Percentiles rank a stretch among this genome's conserved stretches.
phyloP scores from a whole-genome alignment of 2,888 invertebrate species.

The Dicyrtoma fusca region DNA sequence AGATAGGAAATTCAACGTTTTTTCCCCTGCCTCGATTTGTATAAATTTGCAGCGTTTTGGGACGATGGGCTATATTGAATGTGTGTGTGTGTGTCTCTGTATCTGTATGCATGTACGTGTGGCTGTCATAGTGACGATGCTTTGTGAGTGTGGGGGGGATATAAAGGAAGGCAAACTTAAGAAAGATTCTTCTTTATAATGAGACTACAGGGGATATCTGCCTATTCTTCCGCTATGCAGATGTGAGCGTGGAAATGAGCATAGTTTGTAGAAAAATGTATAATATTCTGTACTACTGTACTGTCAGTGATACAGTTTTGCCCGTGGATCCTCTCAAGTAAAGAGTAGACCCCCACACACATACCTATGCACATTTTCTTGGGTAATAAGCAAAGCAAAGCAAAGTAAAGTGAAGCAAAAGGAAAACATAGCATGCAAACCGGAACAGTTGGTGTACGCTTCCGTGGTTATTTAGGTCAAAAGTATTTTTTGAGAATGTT shows the following conservation, averaged over 20 bases:
- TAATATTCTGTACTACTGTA: no score
- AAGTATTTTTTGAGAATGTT: slow-evolving; percentile 36
- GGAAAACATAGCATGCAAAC: slow-evolving; percentile 41
- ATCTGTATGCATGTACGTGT: not conserved
- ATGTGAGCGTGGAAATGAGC: not conserved
- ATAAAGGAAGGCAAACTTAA: no score
- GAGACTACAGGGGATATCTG: no score
- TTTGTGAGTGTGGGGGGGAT: not conserved
- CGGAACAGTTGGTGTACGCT: slow-evolving; percentile 52
- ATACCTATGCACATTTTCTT: slow-evolving; percentile 19
- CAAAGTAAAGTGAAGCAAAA: slow-evolving; percentile 18
- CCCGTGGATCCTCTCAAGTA: not conserved
- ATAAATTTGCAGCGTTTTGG: slow-evolving; percentile 13
- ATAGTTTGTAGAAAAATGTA: not conserved
- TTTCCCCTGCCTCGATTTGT: slow-evolving; percentile 15
- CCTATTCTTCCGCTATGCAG: not conserved
- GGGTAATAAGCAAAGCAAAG: slow-evolving; percentile 28
- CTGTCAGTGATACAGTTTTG: not conserved
- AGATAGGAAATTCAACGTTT: no score
- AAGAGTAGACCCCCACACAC: slow-evolving; percentile 1
- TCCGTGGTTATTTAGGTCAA: slow-evolving; percentile 52
- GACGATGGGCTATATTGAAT: slow-evolving; percentile 1
- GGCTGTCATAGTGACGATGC: not conserved
- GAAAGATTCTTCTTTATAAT: no score
- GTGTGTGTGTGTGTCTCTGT: not conserved